Evolutionary conservation across 2,888 invertebrate species (phyloP), one percentile per base, ranked within the genome.

Genomic region (Drosophila stalkeri): DNA sequence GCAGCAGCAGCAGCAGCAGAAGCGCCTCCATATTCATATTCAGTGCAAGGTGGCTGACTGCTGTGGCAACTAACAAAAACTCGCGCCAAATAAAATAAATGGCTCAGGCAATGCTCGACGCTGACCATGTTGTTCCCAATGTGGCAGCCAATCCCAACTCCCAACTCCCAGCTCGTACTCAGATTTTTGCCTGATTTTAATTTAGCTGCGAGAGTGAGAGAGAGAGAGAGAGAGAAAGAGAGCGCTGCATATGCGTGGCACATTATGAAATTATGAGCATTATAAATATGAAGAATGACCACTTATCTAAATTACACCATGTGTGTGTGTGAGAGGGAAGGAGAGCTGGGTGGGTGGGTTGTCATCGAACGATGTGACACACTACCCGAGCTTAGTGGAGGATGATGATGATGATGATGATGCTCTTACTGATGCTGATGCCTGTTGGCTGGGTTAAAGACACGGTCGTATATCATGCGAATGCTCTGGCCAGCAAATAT

Each of bases 241-340:
- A 5, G 33, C 43, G 66, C 64, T 86, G 80, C 89, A 82, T 89
- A 85, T 89, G 90, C 80, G 84, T 81, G 81, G 86, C 86, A 89
- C 89, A 91, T 89, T 90, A 89, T 89, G 91, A 91, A 89, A 91
- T 89, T 89, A 86, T 88, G 89, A 89, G 90, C 90, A 92, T 92
- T 92, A 90, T 90, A 91, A 78, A 78, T 78, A 93, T 93, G 93
- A 93, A 86, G 91, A 88, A 93, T 92, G 93, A 91, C 93, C 93
- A 93, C 93, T 93, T 93, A 93, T 91, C 92, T 86, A 93, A 93
- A 93, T 93, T 93, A 92, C 91, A 92, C 92, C 86, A 89, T 84
- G 84, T 84, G 83, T 78, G 77, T 74, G 71, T 46, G 52, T n/a
- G 14, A 2, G 46, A 23, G 27, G 16, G 16, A 47, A n/a, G 11